Evolutionary conservation across 2,113 vertebrate species (phyloP), one percentile per base, ranked within the genome.

Genomic region (Bungarus multicinctus): DNA sequence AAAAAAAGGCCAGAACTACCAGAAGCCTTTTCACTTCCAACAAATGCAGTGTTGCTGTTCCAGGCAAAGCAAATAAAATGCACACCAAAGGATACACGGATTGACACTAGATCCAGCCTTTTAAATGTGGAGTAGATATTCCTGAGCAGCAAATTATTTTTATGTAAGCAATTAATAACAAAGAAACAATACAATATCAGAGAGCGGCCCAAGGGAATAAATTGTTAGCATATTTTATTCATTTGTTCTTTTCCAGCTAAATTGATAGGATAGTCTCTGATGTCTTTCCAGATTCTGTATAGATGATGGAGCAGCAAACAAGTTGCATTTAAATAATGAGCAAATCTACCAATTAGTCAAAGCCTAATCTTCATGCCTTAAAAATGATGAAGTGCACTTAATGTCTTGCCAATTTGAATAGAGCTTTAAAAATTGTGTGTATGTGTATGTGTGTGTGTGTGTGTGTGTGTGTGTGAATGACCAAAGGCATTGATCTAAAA

Each of bases 281-380:
- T 85, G 93, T 91, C 93, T 97, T 97, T 96, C 95, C 93, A 95
- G 93, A 97, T 95, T 97, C 95, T 96, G 95, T 96, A 93, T 0
- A 14, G 96, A 97, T 97, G 96, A 97, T 96, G 96, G 96, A 98
- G 97, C 94, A 94, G 96, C 97, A 97, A 96, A 96, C 97, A 97
- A 96, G 92, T 97, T 97, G 96, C 94, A 97, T 98, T 97, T 98
- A 97, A 97, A 97, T 97, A 97, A 97, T 93, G 95, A 95, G 95
- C 94, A 96, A 97, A 96, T 96, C 93, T 97, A 97, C 95, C 96
- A 97, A 97, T 98, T 98, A 98, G 96, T 97, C 96, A 97, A 96
- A 97, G 91, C 92, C 95, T 96, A 95, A 97, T 97, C 96, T 97
- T 95, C 92, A 11, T 87, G 93, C 91, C 96, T 97, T 96, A 94